phyloP scores from a whole-genome alignment of 2,797 vertebrate species.

The Potorous gilbertii region DNA sequence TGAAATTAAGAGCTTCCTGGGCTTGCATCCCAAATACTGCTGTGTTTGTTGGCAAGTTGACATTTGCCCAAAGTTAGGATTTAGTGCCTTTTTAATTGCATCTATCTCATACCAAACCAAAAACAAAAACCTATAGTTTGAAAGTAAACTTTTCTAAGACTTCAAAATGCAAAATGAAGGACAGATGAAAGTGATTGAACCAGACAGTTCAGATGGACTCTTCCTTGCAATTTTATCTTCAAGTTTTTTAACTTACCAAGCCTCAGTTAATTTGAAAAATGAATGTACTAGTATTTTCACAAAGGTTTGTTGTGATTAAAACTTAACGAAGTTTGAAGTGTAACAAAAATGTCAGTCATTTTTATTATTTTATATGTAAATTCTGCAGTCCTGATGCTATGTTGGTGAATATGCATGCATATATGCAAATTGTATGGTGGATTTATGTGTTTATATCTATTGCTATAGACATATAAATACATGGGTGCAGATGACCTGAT shows the following conservation, averaged over 20 bases:
- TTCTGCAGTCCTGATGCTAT: background rate
- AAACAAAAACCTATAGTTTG: background rate
- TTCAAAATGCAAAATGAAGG: background rate
- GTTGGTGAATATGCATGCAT: background rate
- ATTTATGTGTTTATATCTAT: background rate
- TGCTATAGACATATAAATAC: background rate
- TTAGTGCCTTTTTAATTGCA: background rate
- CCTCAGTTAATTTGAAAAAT: background rate
- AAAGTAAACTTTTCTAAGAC: background rate
- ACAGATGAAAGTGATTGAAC: background rate
- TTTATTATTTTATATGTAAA: background rate
- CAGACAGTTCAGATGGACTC: background rate
- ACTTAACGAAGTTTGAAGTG: background rate
- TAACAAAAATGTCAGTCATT: background rate
- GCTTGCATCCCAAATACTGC: background rate
- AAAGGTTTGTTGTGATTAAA: background rate
- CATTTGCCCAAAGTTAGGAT: background rate
- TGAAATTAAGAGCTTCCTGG: background rate
- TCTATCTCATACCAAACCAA: background rate
- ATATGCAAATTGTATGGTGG: background rate
- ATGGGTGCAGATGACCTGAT: background rate
- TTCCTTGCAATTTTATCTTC: background rate
- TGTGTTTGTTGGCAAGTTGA: background rate
- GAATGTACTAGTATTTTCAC: background rate
- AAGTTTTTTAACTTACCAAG: background rate